A percentile compares a stretch with the other conserved stretches of the same genome.
phyloP scores from a whole-genome alignment of 1,140 invertebrate species.

The Arion vulgaris region DNA sequence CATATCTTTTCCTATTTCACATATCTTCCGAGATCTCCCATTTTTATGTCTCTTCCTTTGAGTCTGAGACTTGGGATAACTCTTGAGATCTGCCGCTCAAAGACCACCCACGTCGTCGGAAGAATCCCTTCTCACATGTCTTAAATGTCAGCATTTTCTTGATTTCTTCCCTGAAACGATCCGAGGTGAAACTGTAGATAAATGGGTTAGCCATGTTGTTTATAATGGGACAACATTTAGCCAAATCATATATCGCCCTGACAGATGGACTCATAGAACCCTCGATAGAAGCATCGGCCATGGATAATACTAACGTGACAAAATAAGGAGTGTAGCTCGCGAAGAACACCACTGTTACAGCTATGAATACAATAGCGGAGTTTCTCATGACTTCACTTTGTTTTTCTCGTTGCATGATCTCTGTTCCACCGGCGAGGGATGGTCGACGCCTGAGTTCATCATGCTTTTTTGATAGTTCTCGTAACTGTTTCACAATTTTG shows the following conservation, averaged over 20 bases:
- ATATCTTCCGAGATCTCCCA: not conserved
- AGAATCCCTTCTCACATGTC: constrained; percentile 29
- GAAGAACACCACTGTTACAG: constrained; percentile 50
- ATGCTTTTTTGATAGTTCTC: constrained; percentile 30
- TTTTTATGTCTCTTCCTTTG: not conserved
- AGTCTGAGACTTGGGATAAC: constrained; percentile 13
- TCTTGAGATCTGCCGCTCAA: constrained; percentile 22
- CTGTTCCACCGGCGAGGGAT: constrained; percentile 25
- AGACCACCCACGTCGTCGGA: constrained; percentile 20
- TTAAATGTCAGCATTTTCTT: constrained; percentile 41
- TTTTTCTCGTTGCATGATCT: constrained; percentile 19
- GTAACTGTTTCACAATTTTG: constrained; percentile 30
- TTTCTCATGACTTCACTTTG: constrained; percentile 32
- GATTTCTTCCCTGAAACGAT: constrained; percentile 42
- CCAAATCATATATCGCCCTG: constrained; percentile 47
- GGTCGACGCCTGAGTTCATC: constrained; percentile 38
- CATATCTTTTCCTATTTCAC: not conserved
- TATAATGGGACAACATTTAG: constrained; percentile 39
- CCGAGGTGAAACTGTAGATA: constrained; percentile 51
- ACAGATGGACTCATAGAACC: constrained; percentile 29
- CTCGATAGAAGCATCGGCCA: constrained; percentile 21
- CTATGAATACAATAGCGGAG: constrained; percentile 43
- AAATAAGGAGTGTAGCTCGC: constrained; percentile 47
- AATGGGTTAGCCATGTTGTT: constrained; percentile 49
- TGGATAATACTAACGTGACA: constrained; percentile 35